Evolutionary conservation across 1,140 invertebrate genomes (phyloP), one percentile per base, ranked within the genome.

Genomic region (Drosophila mojavensis): DNA sequence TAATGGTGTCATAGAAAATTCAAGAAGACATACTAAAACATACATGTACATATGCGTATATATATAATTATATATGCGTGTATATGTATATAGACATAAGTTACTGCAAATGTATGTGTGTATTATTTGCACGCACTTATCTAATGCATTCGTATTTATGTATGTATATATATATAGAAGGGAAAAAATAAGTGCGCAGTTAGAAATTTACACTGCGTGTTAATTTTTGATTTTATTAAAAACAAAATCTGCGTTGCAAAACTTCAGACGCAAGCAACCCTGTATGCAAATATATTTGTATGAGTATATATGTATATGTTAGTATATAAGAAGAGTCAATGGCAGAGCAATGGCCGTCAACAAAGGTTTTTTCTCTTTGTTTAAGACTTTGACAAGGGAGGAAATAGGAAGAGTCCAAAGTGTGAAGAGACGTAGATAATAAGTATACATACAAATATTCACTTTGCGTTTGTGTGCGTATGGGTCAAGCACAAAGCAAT

Each of bases 1-100:
- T 75, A 36, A 36, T 70, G 75, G 51, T 65, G 71, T 75, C 65
- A 75, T 51, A 45, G 55, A 78, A 70, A 39, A 30, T 78, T 78
- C 75, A 48, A 75, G 75, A 75, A 63, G 59, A 15, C 15, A 9
- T 17, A 17, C 20, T 33, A 53, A 39, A 10, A 58, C 10, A 9
- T 39, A 33, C 48, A 65, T 41, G 20, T 39, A 48, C 50, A 51
- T 47, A 48, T 5, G 28, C 41, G 10, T 9, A 9, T 13, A 17
- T 47, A 30, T 6, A 30, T 6, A 30, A 5, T 5, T 5, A 6
- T 30, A 30, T 30, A 30, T 30, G 28, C 28, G 39, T 43, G 48
- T 55, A 45, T 47, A 45, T 6, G 24, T 36, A 15, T 13, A 10
- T n/a, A 17, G 39, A 33, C 9, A 33, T 0, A 9, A 33, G n/a